Evolutionary conservation across 2,797 vertebrate species (phyloP), one percentile per base, ranked within the genome.

Genomic region (Gila robusta): DNA sequence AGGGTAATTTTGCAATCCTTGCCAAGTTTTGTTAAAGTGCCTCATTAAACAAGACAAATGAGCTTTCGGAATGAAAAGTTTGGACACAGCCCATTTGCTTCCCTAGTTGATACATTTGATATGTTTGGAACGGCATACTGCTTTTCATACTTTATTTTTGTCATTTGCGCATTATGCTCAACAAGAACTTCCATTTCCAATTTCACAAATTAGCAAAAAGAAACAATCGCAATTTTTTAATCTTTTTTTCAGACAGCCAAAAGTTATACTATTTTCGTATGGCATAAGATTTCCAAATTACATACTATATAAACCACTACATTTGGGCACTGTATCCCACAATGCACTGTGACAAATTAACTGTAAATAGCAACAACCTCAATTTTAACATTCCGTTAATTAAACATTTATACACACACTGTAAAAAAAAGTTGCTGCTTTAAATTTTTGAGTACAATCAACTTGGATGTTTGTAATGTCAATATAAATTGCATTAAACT

Each of bases 1-100:
- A 62, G 70, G 52, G 54, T 83, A 73, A 73, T 82, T 82, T 82
- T 72, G 37, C 49, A 71, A 37, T 39, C 35, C 52, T 82, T 71
- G 54, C 81, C 69, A 62, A 83, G 81, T 73, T 64, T 83, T 56
- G 69, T 82, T 72, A 21, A 56, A 72, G 69, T 12, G 54, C n/a
- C 70, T 74, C 49, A 41, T 74, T 83, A 74, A 83, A 73, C n/a
- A 19, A 83, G 70, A 59, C 70, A 56, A 72, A 72, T 62, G 81
- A 73, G 70, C 69, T 73, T 73, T 73, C 52, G 1, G 52, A 56
- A 59, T 72, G 35, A 82, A 44, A 56, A 59, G 35, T 52, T 71
- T 70, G 79, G 44, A 69, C 2, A 66, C 47, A 52, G 64, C 64
- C 28, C 64, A 49, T 70, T 66, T 54, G 64, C 35, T 81, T 81